phyloP scores from a whole-genome alignment of 2,888 invertebrate genomes.

The Auanema sp. region DNA sequence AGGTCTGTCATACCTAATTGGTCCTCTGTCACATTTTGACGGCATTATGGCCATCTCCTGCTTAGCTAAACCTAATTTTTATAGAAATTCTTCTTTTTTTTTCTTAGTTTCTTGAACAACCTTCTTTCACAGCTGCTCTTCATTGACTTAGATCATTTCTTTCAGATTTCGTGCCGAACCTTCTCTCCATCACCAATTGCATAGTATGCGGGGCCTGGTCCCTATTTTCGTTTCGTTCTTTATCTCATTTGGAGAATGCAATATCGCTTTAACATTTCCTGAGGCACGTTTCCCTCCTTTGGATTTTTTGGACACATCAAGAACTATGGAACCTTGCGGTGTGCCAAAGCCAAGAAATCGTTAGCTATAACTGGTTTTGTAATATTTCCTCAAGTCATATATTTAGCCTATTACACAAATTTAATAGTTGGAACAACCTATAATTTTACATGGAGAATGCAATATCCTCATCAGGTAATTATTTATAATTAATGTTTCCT shows the following conservation, averaged over 20 bases:
- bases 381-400: conserved; percentile 16
- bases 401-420: conserved; percentile 42
- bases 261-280: conserved; percentile 54
- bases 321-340: conserved; percentile 57
- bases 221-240: conserved; percentile 7
- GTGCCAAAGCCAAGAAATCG: conserved; percentile 48
- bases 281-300: conserved; percentile 58
- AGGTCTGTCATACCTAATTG: too few species aligned
- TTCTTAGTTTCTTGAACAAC: too few species aligned
- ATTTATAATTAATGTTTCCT: conserved; percentile 1
- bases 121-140: too few species aligned
- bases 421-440: conserved; percentile 34
- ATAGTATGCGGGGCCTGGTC: conserved; percentile 7
- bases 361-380: conserved; percentile 15
- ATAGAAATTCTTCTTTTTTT: too few species aligned
- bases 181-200: background rate
- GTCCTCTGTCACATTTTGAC: too few species aligned
- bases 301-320: conserved; percentile 56
- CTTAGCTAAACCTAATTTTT: too few species aligned
- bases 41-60: too few species aligned
- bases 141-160: too few species aligned
- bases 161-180: too few species aligned
- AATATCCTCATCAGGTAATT: conserved; percentile 38
- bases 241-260: conserved; percentile 13
- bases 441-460: conserved; percentile 40